Conservation (phyloP, 37 sponge, comb jelly and placozoan genomes). For the Corticium candelabrum region DNA sequence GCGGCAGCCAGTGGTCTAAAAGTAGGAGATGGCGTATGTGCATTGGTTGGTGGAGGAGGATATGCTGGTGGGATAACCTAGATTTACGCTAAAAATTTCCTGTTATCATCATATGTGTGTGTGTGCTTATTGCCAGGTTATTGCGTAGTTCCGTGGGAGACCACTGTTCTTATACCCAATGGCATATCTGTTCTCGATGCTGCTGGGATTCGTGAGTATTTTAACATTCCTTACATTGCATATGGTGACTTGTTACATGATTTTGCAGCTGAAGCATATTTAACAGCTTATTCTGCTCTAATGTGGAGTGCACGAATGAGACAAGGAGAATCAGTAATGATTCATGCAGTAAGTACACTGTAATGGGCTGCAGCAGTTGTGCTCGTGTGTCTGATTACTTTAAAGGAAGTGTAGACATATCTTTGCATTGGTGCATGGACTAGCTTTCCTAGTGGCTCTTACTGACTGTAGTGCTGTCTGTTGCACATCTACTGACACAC, state of each 20-base stretch:
- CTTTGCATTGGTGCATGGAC: too few relatives aligned
- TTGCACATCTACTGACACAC: too few relatives aligned
- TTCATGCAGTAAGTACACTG: slow-evolving; percentile 57
- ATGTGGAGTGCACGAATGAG: slow-evolving; percentile 41
- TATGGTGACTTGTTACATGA: too few relatives aligned
- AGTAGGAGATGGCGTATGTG: slow-evolving; percentile 71
- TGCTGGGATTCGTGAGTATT: slow-evolving; percentile 67
- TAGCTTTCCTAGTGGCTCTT: too few relatives aligned
- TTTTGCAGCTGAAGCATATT: slow-evolving; percentile 52
- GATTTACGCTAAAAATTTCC: not conserved
- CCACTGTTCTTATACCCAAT: slow-evolving; percentile 48
- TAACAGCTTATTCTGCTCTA: slow-evolving; percentile 79
- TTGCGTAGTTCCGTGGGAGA: slow-evolving; percentile 61
- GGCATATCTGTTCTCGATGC: slow-evolving; percentile 39
- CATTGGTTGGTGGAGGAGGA: slow-evolving; percentile 79
- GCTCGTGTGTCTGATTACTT: too few relatives aligned
- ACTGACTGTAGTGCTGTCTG: too few relatives aligned
- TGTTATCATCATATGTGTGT: too few relatives aligned
- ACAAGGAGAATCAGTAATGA: slow-evolving; percentile 56
- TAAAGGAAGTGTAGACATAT: too few relatives aligned
- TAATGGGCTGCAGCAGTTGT: too few relatives aligned
- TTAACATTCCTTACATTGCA: too few relatives aligned
- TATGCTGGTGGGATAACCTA: slow-evolving; percentile 58
- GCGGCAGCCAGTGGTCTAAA: slow-evolving; percentile 26
- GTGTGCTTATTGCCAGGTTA: slow-evolving; percentile 40